A percentile compares a stretch with the other conserved stretches of the same genome.
phyloP scores from a whole-genome alignment of 2,113 vertebrate genomes.

The Pluvialis apricaria region DNA sequence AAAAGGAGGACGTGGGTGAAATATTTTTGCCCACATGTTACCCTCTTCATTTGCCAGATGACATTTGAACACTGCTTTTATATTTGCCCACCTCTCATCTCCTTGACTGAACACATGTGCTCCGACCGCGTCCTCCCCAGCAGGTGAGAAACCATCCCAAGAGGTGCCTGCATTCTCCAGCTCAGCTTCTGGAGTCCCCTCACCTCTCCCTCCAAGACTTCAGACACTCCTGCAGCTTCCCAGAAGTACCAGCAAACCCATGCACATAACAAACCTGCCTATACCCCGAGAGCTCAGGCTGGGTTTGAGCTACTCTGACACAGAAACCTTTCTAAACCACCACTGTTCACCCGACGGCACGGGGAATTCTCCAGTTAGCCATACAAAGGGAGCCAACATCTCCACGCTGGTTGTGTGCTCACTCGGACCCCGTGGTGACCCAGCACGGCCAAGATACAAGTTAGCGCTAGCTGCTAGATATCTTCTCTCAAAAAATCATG shows the following conservation, averaged over 20 bases:
- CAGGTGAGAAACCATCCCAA: not conserved
- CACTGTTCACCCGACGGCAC: rapidly evolving
- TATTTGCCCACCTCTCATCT: not conserved
- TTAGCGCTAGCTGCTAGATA: not conserved
- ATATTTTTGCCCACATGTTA: not conserved
- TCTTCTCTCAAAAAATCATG: not conserved
- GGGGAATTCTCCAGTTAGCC: not conserved
- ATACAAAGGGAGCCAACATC: not conserved
- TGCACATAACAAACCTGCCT: not conserved
- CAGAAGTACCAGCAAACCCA: not conserved
- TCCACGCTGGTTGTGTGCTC: not conserved
- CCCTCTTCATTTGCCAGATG: not conserved
- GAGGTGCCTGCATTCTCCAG: not conserved
- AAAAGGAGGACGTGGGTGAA: not conserved
- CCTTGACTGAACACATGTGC: rapidly evolving
- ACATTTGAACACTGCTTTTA: not conserved
- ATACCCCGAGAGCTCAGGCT: rapidly evolving
- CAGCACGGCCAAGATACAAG: rapidly evolving
- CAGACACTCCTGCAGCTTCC: not conserved
- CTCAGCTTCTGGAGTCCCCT: not conserved
- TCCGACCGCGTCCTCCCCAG: not conserved
- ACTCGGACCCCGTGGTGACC: rapidly evolving
- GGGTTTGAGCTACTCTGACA: not conserved
- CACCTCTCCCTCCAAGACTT: not conserved
- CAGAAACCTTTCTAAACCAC: not conserved